Percentiles rank a stretch among this genome's conserved stretches.
Conservation (phyloP, 2,888 invertebrate genomes). For the Andrena fulva region DNA sequence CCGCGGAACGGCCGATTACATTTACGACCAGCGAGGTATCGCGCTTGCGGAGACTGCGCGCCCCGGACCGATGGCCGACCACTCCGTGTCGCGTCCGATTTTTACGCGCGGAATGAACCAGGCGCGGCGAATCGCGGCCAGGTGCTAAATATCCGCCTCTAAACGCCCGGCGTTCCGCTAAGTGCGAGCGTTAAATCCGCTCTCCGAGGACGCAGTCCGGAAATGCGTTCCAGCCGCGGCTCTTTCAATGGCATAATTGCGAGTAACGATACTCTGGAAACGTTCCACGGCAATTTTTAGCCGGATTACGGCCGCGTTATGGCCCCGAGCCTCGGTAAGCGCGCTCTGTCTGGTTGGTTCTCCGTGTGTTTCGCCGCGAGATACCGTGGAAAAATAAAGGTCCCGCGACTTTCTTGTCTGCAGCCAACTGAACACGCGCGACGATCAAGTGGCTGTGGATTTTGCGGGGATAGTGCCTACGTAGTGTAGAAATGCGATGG, state of each 20-base stretch:
- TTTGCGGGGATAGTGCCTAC: background rate
- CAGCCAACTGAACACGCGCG: background rate
- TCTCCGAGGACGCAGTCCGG: background rate
- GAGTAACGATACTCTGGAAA: slow-evolving; percentile 34
- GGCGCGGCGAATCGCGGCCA: background rate
- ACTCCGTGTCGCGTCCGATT: background rate
- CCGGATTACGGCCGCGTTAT: slow-evolving; percentile 28
- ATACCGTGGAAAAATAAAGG: background rate
- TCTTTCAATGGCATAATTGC: slow-evolving; percentile 46
- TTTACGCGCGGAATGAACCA: slow-evolving; percentile 9
- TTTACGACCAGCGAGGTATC: slow-evolving; percentile 49
- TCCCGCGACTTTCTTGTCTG: background rate
- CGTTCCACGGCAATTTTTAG: slow-evolving; percentile 35
- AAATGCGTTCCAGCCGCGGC: background rate
- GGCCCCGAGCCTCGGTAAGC: background rate
- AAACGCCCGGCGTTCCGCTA: background rate
- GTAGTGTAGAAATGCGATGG: background rate
- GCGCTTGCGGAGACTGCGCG: no score
- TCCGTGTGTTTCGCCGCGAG: slow-evolving; percentile 7
- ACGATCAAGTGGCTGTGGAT: background rate
- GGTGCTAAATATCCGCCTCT: slow-evolving; percentile 17
- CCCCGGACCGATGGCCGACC: background rate
- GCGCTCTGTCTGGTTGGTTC: slow-evolving; percentile 8
- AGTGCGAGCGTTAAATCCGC: slow-evolving; percentile 24
- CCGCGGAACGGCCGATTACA: slow-evolving; percentile 66